Conservation (phyloP, 2,888 invertebrate species). For the Spilosoma lubricipeda region DNA sequence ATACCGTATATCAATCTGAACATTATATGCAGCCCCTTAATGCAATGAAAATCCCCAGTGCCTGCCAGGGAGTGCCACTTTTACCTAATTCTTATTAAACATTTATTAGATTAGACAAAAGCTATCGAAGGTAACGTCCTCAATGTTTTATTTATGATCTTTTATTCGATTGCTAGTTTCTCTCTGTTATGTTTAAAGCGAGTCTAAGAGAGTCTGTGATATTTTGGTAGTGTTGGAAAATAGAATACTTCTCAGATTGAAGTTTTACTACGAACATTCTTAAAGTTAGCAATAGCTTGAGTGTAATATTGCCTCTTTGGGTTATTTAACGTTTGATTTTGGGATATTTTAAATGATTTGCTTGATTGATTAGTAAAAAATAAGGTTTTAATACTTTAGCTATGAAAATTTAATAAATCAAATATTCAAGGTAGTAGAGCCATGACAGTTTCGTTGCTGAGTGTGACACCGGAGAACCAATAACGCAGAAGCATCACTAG, state of each 20-base stretch:
- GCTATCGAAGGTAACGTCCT: conserved; percentile 75
- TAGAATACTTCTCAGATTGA: conserved; percentile 9
- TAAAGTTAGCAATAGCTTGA: not conserved
- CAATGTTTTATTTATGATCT: conserved; percentile 83
- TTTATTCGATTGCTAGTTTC: conserved; percentile 79
- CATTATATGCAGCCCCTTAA: conserved; percentile 80
- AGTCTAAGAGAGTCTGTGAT: conserved; percentile 50
- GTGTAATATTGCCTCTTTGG: not conserved
- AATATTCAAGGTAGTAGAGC: too few relatives aligned
- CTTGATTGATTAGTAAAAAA: not conserved
- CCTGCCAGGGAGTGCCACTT: conserved; percentile 70
- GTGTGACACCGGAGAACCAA: too few relatives aligned
- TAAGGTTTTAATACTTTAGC: too few relatives aligned
- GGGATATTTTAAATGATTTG: too few relatives aligned
- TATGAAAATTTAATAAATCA: too few relatives aligned
- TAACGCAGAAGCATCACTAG: too few relatives aligned
- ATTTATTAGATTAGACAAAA: conserved; percentile 85
- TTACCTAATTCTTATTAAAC: conserved; percentile 85
- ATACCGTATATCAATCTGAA: conserved; percentile 72
- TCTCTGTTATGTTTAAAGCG: conserved; percentile 57
- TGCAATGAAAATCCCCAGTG: conserved; percentile 70
- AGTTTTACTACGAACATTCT: not conserved
- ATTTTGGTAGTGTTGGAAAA: conserved; percentile 39
- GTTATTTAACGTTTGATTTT: not conserved
- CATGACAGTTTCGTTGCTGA: too few relatives aligned